Evolutionary conservation across 2,797 vertebrate species (phyloP).

Genomic region (Scolopax bukidnonensis): DNA sequence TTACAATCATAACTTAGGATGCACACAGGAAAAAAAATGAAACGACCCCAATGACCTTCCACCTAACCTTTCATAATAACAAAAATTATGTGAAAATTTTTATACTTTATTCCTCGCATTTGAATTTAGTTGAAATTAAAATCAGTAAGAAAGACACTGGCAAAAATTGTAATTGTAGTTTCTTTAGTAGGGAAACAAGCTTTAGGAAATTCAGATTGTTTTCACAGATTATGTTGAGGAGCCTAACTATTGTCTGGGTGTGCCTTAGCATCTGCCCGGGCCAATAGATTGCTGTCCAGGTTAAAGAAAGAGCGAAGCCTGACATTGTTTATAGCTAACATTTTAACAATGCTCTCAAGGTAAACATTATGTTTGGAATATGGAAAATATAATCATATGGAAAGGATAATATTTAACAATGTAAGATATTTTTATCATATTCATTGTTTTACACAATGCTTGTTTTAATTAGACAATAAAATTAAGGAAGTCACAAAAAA

Average conservation of each 20-base stretch:
- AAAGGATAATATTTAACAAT: background rate
- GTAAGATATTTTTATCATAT: background rate
- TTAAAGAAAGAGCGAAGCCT: background rate
- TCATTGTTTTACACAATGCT: background rate
- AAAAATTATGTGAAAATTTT: background rate
- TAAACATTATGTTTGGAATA: background rate
- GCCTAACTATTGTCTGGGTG: background rate
- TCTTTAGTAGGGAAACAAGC: background rate
- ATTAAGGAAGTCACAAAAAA: background rate
- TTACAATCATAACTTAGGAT: background rate
- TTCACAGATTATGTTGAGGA: background rate
- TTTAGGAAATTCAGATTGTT: background rate
- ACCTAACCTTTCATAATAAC: background rate
- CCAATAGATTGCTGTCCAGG: background rate
- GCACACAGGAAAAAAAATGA: background rate
- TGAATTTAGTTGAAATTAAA: background rate
- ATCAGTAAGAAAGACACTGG: background rate
- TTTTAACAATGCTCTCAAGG: background rate
- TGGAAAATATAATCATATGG: background rate
- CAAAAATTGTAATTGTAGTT: background rate
- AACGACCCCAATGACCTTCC: background rate
- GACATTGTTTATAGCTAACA: background rate
- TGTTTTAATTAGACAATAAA: conserved; percentile 3
- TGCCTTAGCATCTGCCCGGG: background rate
- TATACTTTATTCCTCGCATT: background rate